Evolutionary conservation across 1,140 invertebrate species (phyloP).

Genomic region (Bombus turneri): DNA sequence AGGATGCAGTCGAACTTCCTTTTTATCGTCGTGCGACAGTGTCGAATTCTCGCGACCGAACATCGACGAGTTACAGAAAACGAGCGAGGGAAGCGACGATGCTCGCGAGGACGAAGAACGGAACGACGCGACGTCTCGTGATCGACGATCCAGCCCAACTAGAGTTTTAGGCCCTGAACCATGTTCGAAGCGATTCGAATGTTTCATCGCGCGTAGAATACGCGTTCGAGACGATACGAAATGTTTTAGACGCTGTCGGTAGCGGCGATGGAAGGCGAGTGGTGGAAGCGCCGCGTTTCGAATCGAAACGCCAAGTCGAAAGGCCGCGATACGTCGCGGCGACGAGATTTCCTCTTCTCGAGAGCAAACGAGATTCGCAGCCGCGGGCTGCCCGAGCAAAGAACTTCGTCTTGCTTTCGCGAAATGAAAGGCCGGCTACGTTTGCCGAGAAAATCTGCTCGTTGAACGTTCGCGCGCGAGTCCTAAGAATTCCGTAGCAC

Average conservation of each 20-base stretch:
- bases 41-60: neutral
- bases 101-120: no score
- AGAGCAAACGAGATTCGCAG: conserved; percentile 18
- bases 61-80: neutral
- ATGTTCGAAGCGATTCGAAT: no score
- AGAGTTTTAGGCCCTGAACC: no score
- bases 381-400: conserved; percentile 6
- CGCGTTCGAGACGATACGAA: no score
- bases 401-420: neutral
- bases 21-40: neutral
- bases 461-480: neutral
- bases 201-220: no score
- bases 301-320: neutral
- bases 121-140: no score
- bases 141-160: no score
- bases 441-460: conserved; percentile 4
- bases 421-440: neutral
- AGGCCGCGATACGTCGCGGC: neutral
- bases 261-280: neutral
- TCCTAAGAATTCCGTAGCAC: neutral
- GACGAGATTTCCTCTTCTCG: neutral
- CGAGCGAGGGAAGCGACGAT: no score
- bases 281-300: neutral
- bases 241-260: no score
- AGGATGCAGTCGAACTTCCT: rapidly evolving